Evolutionary conservation across 2,888 invertebrate genomes (phyloP).

Genomic region (Drosophila neonasuta): DNA sequence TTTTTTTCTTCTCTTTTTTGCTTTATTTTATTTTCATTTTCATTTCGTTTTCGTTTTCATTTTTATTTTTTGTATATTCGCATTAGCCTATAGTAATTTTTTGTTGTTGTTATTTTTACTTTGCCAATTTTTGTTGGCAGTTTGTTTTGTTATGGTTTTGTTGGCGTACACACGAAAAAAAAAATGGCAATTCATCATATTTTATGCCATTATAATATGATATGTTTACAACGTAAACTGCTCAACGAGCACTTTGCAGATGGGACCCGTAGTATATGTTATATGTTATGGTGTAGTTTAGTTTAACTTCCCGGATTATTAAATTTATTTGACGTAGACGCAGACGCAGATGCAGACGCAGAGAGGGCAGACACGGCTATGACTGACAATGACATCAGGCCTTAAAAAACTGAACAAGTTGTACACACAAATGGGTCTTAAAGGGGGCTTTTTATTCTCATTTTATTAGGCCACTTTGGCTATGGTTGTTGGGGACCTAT

Average conservation of each 20-base stretch:
- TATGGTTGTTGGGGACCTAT: slow-evolving; percentile 27
- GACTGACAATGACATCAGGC: slow-evolving; percentile 29
- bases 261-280: background rate
- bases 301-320: slow-evolving; percentile 32
- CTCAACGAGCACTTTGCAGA: slow-evolving; percentile 19
- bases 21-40: slow-evolving; percentile 2
- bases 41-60: slow-evolving; percentile 16
- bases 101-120: slow-evolving; percentile 14
- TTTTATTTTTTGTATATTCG: slow-evolving; percentile 6
- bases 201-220: slow-evolving; percentile 42
- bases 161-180: slow-evolving; percentile 17
- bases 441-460: slow-evolving; percentile 18
- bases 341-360: background rate
- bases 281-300: background rate
- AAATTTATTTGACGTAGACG: background rate
- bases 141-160: slow-evolving; percentile 54
- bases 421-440: slow-evolving; percentile 6
- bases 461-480: slow-evolving; percentile 20
- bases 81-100: slow-evolving; percentile 6
- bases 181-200: slow-evolving; percentile 58
- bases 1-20: slow-evolving; percentile 10
- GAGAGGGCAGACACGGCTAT: no score
- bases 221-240: slow-evolving; percentile 35
- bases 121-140: slow-evolving; percentile 42
- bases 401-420: background rate